phyloP scores from a whole-genome alignment of 2,888 invertebrate species.

The Bugula neritina region DNA sequence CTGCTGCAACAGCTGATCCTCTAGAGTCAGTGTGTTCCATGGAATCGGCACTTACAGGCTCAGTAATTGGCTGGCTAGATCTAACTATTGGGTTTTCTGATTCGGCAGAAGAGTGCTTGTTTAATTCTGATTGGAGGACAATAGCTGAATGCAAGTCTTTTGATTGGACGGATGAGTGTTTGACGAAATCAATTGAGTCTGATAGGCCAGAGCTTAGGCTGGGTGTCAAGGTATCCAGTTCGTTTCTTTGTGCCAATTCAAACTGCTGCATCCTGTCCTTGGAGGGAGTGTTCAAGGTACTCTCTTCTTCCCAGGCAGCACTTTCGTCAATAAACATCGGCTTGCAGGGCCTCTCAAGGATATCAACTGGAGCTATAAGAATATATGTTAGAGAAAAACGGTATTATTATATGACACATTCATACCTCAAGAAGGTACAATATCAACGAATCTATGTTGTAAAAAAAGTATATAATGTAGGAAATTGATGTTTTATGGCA shows the following conservation, averaged over 20 bases:
- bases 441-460: too few relatives aligned
- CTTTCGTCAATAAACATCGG: conserved; percentile 14
- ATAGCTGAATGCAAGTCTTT: too few relatives aligned
- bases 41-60: not conserved
- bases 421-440: too few relatives aligned
- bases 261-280: not conserved
- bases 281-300: conserved; percentile 12
- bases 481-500: too few relatives aligned
- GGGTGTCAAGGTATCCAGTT: not conserved
- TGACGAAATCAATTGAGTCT: not conserved
- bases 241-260: not conserved
- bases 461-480: too few relatives aligned
- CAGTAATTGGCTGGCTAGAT: not conserved
- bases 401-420: too few relatives aligned
- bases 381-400: too few relatives aligned
- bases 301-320: conserved; percentile 15
- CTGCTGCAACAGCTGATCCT: not conserved
- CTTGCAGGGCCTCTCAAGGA: conserved; percentile 9
- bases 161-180: not conserved
- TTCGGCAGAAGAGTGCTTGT: not conserved
- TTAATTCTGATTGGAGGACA: not conserved
- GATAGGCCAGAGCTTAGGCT: not conserved
- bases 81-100: not conserved
- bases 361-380: not conserved
- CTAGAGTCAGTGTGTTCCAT: not conserved